Base-by-base conservation (phyloP, 2,797 vertebrate species). In the Cuniculus paca region DNA sequence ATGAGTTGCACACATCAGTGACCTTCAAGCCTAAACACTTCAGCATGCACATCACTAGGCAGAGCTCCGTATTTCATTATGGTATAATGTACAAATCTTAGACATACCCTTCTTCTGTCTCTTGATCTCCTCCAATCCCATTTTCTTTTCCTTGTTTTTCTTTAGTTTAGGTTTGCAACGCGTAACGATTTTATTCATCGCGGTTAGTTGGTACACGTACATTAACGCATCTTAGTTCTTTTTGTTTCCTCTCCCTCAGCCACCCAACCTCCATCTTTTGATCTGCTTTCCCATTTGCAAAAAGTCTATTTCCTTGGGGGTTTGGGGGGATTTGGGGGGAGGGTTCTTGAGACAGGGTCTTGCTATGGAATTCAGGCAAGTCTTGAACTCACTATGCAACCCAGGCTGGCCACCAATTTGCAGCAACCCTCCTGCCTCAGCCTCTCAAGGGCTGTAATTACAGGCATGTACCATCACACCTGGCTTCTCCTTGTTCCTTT, bases 41-140 rank as follows among this genome's bases (percentile, higher is more conserved):
- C 11, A 52, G 31, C 31, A n/a, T 65, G 12, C 1, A 11, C 68
- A 61, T 72, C 79, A 74, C 90, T 90, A 95, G 54, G 48, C 52
- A 45, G 31, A 89, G 31, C 50, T 92, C 83, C 84, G 12, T 72
- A 72, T 92, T 97, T 85, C 20, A 45, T 93, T 89, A 77, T 63
- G 56, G n/a, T 58, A 0, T 42, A 54, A 91, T 75, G 31, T 96
- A 26, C 39, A 60, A 45, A 24, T 95, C 39, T 96, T 77, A 95
- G 79, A 5, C 14, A 2, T 79, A 70, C 17, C 60, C 52, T 88
- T 80, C 16, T 34, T 22, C 19, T 68, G n/a, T 36, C 39, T 74
- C 4, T 45, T 45, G 39, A 74, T 45, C 39, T 45, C 24, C 72
- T 24, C 24, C 22, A 5, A 72, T 39, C 22, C 39, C 5, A 72